phyloP scores from a whole-genome alignment of 2,797 vertebrate genomes.

The Lagocephalus sceleratus region DNA sequence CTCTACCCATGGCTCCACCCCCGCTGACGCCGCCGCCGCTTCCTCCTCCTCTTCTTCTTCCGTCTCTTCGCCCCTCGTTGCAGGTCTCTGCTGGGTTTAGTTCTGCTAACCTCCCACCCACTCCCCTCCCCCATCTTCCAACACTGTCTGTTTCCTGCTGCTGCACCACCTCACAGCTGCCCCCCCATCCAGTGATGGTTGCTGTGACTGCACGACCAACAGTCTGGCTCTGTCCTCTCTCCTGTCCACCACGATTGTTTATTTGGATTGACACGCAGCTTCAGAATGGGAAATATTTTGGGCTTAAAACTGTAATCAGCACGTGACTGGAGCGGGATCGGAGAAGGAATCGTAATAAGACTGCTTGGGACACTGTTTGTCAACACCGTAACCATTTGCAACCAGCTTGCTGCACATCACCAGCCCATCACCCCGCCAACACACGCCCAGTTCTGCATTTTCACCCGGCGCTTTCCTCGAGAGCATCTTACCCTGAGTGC shows the following conservation, averaged over 20 bases:
- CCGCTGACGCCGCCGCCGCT: slow-evolving; percentile 65
- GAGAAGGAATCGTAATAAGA: slow-evolving; percentile 48
- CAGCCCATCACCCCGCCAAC: slow-evolving; percentile 38
- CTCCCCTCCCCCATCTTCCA: slow-evolving; percentile 39
- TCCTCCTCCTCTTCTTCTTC: slow-evolving; percentile 71
- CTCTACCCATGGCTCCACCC: slow-evolving; percentile 71
- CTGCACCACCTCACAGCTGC: slow-evolving; percentile 42
- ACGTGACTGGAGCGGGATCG: slow-evolving; percentile 18
- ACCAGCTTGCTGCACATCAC: slow-evolving; percentile 43
- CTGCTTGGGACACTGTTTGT: slow-evolving; percentile 51
- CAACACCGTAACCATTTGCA: slow-evolving; percentile 45
- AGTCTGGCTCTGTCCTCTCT: slow-evolving; percentile 49
- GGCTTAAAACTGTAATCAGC: slow-evolving; percentile 6
- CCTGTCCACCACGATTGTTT: slow-evolving; percentile 28
- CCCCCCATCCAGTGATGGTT: slow-evolving; percentile 29
- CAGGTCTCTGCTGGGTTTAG: slow-evolving; percentile 78
- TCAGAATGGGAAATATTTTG: background rate
- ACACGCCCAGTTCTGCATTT: slow-evolving; percentile 38
- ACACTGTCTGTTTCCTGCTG: slow-evolving; percentile 45
- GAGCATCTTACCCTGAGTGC: slow-evolving; percentile 41
- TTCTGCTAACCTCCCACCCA: slow-evolving; percentile 47
- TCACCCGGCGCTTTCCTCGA: slow-evolving; percentile 38
- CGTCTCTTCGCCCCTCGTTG: slow-evolving; percentile 71
- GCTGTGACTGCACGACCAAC: slow-evolving; percentile 49
- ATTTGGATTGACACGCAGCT: slow-evolving; percentile 11